Base-by-base conservation (phyloP, 2,113 vertebrate species). In the Triplophysa dalaica region DNA sequence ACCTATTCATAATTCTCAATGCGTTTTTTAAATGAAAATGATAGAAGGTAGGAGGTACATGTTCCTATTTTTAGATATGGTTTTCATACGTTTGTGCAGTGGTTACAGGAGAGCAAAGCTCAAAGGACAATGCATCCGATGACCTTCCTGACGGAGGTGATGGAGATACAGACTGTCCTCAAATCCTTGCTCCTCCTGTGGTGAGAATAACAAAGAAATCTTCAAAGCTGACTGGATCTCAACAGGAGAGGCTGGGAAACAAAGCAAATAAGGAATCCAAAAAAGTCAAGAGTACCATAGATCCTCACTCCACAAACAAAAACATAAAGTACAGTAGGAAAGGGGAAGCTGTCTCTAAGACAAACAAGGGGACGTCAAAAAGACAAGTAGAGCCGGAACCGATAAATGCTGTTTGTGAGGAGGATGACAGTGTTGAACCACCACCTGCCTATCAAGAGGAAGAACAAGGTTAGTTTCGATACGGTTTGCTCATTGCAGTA, bases 101-200 rank as follows among this genome's bases (percentile, higher is more conserved):
- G 8, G 8, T 50, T 29, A 56, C 45, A 81, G 82, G 29, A 63
- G 68, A 78, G 41, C 69, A 33, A 38, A 67, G 22, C 38, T 2
- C 33, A 63, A 84, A 61, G 8, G 33, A 41, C 43, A 81, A 68
- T 41, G 43, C 78, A n/a, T 21, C 78, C 43, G 29, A 67, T 14
- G 16, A 61, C 19, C 22, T 48, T 41, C 24, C 22, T 19, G 22
- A 43, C 19, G 60, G 63, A 58, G 64, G 50, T 60, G 78, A 14
- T 22, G 26, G 63, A 0, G 11, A 61, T 26, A 7, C 33, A 19
- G 41, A 24, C 33, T 17, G 2, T 9, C 45, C 43, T 41, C 67
- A 66, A 41, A 67, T 41, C 24, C 50, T 52, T 43, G 61, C 9
- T 77, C 19, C 67, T 69, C 38, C 48, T 61, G 14, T 45, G 64